These are phyloP conservation scores for Hirudo medicinalis DNA, from an alignment of 1,140 invertebrate species.

Conservation along the genomic window DNA sequence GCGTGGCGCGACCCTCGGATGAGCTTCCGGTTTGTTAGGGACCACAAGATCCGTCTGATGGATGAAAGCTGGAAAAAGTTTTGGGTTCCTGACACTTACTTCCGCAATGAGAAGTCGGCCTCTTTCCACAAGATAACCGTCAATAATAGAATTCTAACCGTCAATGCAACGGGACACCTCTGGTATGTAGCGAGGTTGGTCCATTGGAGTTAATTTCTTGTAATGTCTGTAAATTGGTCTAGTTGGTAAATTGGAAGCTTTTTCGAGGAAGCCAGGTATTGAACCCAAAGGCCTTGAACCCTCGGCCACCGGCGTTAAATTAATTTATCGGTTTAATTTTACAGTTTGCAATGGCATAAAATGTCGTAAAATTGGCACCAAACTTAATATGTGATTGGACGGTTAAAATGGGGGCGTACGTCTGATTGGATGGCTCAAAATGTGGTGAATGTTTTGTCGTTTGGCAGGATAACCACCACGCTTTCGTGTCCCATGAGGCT, in stretches of 20 bases:
- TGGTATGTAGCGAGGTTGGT: constrained; percentile 32
- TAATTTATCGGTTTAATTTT: too few relatives aligned
- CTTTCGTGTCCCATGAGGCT: constrained; percentile 91
- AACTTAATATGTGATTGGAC: too few relatives aligned
- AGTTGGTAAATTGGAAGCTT: background rate
- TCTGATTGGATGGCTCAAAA: too few relatives aligned
- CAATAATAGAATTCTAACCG: constrained; percentile 52
- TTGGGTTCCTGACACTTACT: constrained; percentile 32
- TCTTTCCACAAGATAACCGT: constrained; percentile 39
- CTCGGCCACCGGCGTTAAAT: too few relatives aligned
- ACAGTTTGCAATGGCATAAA: too few relatives aligned
- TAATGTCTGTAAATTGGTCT: background rate
- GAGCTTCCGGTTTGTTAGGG: constrained; percentile 11
- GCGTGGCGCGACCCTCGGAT: constrained; percentile 36
- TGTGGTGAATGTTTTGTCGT: constrained; percentile 8
- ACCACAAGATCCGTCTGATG: constrained; percentile 27
- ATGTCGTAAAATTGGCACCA: too few relatives aligned
- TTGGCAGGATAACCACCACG: constrained; percentile 49
- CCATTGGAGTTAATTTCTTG: background rate
- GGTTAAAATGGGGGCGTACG: too few relatives aligned
- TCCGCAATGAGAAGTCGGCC: constrained; percentile 52
- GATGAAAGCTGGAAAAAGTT: constrained; percentile 29
- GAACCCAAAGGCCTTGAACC: too few relatives aligned
- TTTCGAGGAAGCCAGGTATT: too few relatives aligned
- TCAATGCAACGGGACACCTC: constrained; percentile 47